Evolutionary conservation across 2,888 invertebrate species (phyloP).

Genomic region (Ichneumon xanthorius): DNA sequence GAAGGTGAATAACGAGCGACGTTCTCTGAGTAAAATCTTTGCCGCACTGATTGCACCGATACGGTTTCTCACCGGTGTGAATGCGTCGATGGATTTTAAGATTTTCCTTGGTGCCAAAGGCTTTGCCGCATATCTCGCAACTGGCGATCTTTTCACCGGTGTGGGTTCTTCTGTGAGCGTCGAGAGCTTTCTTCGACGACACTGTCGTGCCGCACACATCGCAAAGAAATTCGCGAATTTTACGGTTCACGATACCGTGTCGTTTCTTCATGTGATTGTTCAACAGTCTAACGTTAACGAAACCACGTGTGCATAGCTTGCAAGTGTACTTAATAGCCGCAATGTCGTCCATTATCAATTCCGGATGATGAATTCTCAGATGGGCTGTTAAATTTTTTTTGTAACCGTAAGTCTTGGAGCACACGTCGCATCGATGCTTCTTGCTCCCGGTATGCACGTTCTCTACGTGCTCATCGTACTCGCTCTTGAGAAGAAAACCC

Average conservation of each 20-base stretch:
- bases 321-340: conserved; percentile 71
- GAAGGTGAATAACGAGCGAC: conserved; percentile 78
- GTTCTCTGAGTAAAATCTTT: conserved; percentile 81
- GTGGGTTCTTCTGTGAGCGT: conserved; percentile 75
- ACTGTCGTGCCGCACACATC: conserved; percentile 78
- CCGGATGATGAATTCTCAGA: conserved; percentile 74
- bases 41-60: conserved; percentile 80
- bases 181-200: conserved; percentile 74
- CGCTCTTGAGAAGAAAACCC: conserved; percentile 76
- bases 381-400: conserved; percentile 80
- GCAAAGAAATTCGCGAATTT: conserved; percentile 74
- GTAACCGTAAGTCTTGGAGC: conserved; percentile 77
- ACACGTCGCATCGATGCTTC: conserved; percentile 77
- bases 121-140: conserved; percentile 77
- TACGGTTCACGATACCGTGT: conserved; percentile 72
- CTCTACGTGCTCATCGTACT: conserved; percentile 77
- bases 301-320: conserved; percentile 74
- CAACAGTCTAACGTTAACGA: conserved; percentile 72
- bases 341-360: conserved; percentile 29
- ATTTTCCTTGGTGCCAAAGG: conserved; percentile 76
- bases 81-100: conserved; percentile 78
- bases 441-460: conserved; percentile 76
- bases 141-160: conserved; percentile 73
- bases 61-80: conserved; percentile 80
- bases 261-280: conserved; percentile 74